Percentiles rank a stretch among this genome's conserved stretches.
These are phyloP conservation scores for Epirrhoe tristata DNA, from an alignment of 2,888 invertebrate genomes.

Conservation along the genomic window DNA sequence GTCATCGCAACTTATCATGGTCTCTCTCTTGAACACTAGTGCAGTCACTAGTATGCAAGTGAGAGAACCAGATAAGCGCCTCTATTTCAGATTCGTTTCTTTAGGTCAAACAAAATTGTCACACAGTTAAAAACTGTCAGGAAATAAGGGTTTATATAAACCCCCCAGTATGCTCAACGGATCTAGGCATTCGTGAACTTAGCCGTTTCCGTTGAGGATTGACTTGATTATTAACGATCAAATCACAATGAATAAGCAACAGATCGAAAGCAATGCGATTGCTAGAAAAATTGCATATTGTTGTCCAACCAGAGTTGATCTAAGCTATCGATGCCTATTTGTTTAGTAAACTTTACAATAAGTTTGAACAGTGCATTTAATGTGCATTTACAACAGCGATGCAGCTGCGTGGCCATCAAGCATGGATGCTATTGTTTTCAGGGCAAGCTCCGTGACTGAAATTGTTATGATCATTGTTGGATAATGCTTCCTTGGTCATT, in stretches of 20 bases:
- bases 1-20: no score
- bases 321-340: background rate
- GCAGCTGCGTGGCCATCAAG: slow-evolving; percentile 18
- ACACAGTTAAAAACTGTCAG: no score
- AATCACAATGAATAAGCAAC: background rate
- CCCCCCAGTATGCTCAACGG: no score
- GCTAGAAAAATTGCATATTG: background rate
- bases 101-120: no score
- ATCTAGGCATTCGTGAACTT: no score
- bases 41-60: no score
- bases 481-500: background rate
- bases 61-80: no score
- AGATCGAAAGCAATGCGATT: background rate
- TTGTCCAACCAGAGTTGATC: background rate
- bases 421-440: slow-evolving; percentile 20
- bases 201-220: no score
- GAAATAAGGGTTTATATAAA: background rate
- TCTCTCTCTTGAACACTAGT: no score
- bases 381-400: slow-evolving; percentile 1
- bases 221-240: no score
- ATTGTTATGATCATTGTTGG: background rate
- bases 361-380: slow-evolving; percentile 1
- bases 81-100: no score
- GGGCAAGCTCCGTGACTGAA: slow-evolving; percentile 14
- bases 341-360: slow-evolving; percentile 7